These are phyloP conservation scores for Erannis defoliaria DNA, from an alignment of 2,888 invertebrate species.

Conservation along the genomic window DNA sequence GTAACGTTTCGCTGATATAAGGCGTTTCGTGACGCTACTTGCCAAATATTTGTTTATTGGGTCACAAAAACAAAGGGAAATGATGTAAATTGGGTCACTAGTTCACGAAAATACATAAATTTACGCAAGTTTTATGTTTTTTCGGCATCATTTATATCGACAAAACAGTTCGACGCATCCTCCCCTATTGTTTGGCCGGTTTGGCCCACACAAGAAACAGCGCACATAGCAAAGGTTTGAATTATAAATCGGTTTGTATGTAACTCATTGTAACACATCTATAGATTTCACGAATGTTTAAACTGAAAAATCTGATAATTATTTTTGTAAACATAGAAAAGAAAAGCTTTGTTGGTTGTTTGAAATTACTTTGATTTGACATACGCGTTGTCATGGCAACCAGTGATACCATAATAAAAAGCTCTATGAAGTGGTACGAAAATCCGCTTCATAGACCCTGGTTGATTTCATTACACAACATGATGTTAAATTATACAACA, in stretches of 20 bases:
- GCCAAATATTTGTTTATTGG: constrained; percentile 39
- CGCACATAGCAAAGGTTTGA: background rate
- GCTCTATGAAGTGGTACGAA: too few relatives aligned
- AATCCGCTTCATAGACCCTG: too few relatives aligned
- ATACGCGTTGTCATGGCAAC: constrained; percentile 65
- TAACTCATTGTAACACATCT: background rate
- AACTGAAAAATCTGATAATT: background rate
- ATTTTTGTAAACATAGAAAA: constrained; percentile 1
- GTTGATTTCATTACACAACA: too few relatives aligned
- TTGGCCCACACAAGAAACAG: background rate
- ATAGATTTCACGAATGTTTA: background rate
- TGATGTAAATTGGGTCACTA: constrained; percentile 63
- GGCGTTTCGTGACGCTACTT: constrained; percentile 26
- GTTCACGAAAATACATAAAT: constrained; percentile 49
- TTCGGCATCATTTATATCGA: constrained; percentile 39
- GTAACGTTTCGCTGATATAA: constrained; percentile 10
- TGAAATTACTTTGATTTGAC: constrained; percentile 37
- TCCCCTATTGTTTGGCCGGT: background rate
- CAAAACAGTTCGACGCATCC: constrained; percentile 30
- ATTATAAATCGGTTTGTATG: background rate
- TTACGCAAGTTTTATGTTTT: constrained; percentile 17
- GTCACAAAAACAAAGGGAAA: constrained; percentile 56
- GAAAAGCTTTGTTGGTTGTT: too few relatives aligned
- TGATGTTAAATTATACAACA: too few relatives aligned
- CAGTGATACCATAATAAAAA: constrained; percentile 21